Percentiles rank a stretch among this genome's conserved stretches.
phyloP scores from a whole-genome alignment of 2,888 invertebrate species.

The Scaptomyza parva region DNA sequence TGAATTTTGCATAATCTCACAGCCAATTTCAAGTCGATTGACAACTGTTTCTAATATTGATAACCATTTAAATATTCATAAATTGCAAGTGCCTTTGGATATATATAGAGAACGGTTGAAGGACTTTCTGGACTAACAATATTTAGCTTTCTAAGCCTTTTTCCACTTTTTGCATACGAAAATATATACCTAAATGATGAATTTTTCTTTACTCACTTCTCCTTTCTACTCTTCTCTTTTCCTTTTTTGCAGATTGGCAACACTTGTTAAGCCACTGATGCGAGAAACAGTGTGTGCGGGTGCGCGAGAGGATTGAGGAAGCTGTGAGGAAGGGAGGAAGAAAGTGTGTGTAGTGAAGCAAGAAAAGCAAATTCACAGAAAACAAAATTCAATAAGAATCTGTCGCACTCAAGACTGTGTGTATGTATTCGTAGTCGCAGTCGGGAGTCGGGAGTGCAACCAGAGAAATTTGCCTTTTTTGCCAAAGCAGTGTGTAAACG shows the following conservation, averaged over 20 bases:
- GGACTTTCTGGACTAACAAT: background rate
- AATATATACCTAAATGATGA: background rate
- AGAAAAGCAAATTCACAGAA: constrained; percentile 6
- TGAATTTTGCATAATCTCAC: background rate
- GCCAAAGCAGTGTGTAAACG: constrained; percentile 20
- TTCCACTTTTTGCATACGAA: background rate
- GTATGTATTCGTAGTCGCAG: no score
- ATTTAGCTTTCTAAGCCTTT: background rate
- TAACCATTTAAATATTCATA: background rate
- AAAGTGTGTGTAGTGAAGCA: constrained; percentile 13
- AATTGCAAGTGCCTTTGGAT: background rate
- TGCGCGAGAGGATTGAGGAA: no score
- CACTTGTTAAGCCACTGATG: constrained; percentile 1
- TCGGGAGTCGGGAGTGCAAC: constrained; percentile 41
- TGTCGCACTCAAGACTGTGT: constrained; percentile 52
- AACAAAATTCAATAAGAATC: constrained; percentile 60
- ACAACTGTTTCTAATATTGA: background rate
- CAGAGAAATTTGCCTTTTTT: constrained; percentile 40
- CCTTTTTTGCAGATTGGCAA: constrained; percentile 11
- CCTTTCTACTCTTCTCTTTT: background rate
- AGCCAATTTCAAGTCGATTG: background rate
- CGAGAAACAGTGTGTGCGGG: constrained; percentile 3
- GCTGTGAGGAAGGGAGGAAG: background rate
- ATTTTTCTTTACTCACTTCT: constrained; percentile 12
- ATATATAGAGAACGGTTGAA: background rate